These are phyloP conservation scores for Tinea semifulvella DNA, from an alignment of 2,888 invertebrate genomes.

Conservation along the genomic window DNA sequence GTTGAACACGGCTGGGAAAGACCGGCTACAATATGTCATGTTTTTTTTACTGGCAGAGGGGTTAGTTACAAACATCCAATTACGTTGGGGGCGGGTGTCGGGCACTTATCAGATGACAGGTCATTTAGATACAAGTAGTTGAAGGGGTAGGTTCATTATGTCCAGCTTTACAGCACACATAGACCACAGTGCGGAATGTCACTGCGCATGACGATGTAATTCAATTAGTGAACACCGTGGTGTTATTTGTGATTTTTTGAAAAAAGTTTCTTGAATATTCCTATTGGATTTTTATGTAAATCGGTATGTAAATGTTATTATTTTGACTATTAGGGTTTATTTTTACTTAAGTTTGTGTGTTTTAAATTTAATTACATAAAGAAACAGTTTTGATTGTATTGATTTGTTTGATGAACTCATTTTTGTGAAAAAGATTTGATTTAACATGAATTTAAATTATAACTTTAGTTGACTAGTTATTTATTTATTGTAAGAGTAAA, in stretches of 20 bases:
- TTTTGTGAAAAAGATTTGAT: background rate
- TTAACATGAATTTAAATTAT: background rate
- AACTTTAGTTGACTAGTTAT: too few species aligned
- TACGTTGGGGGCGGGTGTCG: conserved; percentile 51
- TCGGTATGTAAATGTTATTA: conserved; percentile 14
- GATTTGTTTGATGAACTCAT: background rate
- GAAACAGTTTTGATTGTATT: background rate
- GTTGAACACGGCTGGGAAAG: too few species aligned
- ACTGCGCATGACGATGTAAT: conserved; percentile 31
- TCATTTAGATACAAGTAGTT: conserved; percentile 25
- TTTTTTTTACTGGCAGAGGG: conserved; percentile 48
- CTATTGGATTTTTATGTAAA: conserved; percentile 27
- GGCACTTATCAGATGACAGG: conserved; percentile 35
- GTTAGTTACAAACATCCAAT: conserved; percentile 56
- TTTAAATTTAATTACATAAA: background rate
- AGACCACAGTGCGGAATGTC: background rate
- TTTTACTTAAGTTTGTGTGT: background rate
- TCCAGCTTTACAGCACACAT: too few species aligned
- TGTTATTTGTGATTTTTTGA: conserved; percentile 41
- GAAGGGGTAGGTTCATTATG: background rate
- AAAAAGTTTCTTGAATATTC: conserved; percentile 35
- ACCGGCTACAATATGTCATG: background rate
- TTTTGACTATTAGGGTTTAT: conserved; percentile 29
- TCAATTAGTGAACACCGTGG: conserved; percentile 45
- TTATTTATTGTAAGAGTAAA: too few species aligned